Evolutionary conservation across 2,113 vertebrate species (phyloP), one percentile per base, ranked within the genome.

Genomic region (Clarias gariepinus): DNA sequence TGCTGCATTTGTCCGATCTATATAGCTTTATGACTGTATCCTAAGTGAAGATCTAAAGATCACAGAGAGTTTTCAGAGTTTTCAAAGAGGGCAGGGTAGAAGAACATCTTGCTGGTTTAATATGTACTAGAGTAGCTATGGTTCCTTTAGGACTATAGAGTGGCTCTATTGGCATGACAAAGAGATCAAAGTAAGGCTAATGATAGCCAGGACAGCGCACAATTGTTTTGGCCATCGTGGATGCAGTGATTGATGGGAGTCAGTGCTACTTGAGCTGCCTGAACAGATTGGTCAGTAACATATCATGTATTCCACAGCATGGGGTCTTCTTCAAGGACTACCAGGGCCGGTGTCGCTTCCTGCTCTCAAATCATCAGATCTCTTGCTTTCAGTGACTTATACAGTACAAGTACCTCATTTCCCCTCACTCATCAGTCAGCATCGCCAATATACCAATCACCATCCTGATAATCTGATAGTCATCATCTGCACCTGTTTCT

Each of bases 151-250:
- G 82, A 53, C 71, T 77, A 66, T 77, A 58, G 84, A 61, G 86
- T 82, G 76, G 66, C 64, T 47, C 60, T 58, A 85, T 88, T 90
- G 85, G 85, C 85, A 89, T 83, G 69, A 88, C 83, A 90, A 53
- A 76, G 83, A 88, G 83, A 85, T 90, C 89, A 90, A 87, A 90
- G 73, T 69, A 52, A 52, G 81, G 57, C 41, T 52, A 58, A 61
- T 85, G 87, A 90, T 84, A 53, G 69, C 88, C 74, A 83, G 78
- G 16, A 74, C 57, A 87, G 18, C 64, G 79, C 74, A 85, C 83
- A 53, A 80, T 87, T 87, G 87, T 85, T 85, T 74, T 47, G 28
- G 28, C 83, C 28, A 82, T 89, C 83, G 73, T 47, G 47, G 47
- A 68, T 30, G 53, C 10, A 28, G 18, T 87, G 88, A 89, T 80